A percentile compares a stretch with the other conserved stretches of the same genome.
Evolutionary conservation across 2,113 vertebrate genomes (phyloP).

Genomic region (Mixornis gularis): DNA sequence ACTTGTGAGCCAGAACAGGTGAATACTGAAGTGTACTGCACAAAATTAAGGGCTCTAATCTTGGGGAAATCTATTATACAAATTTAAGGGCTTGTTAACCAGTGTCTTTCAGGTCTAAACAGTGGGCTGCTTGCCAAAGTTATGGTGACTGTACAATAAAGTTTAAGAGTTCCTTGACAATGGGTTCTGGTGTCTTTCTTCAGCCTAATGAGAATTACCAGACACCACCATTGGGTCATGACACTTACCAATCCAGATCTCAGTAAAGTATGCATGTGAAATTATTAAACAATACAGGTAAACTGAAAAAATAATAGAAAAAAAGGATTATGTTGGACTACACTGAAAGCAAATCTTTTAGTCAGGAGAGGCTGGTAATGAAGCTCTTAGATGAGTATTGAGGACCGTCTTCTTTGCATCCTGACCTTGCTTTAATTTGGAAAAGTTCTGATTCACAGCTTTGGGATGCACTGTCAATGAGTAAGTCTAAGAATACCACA

Average conservation of each 20-base stretch:
- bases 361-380: neutral
- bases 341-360: neutral
- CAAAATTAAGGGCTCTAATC: neutral
- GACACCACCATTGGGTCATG: rapidly evolving
- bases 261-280: neutral
- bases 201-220: neutral
- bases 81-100: neutral
- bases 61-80: neutral
- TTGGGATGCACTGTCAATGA: neutral
- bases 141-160: neutral
- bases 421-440: neutral
- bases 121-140: neutral
- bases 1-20: neutral
- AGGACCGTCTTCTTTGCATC: neutral
- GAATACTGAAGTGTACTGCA: neutral
- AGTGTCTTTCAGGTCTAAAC: neutral
- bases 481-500: neutral
- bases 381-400: neutral
- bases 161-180: neutral
- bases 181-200: neutral
- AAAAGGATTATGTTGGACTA: neutral
- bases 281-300: neutral
- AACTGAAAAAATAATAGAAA: neutral
- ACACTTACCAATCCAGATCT: neutral
- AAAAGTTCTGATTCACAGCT: neutral